Conservation (phyloP, 1,140 invertebrate genomes). For the Papilio glaucus region DNA sequence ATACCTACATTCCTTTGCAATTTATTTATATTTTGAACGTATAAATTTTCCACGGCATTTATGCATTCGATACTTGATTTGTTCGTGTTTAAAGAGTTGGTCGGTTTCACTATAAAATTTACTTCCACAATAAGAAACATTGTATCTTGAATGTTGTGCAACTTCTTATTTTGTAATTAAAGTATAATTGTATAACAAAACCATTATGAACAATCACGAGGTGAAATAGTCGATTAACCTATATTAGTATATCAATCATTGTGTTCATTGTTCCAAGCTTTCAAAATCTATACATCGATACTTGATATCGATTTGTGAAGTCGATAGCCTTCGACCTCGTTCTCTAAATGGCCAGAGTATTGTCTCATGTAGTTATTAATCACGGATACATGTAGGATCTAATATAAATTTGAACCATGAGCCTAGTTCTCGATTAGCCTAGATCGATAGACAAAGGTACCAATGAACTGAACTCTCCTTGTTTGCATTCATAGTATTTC, state of each 20-base stretch:
- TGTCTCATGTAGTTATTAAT: constrained; percentile 54
- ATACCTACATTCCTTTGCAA: too few relatives aligned
- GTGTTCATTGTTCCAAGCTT: constrained; percentile 53
- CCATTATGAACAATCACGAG: constrained; percentile 33
- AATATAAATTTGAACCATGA: not conserved
- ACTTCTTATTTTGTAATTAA: constrained; percentile 23
- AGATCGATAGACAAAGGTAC: not conserved
- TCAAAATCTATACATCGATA: constrained; percentile 52
- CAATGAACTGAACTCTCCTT: not conserved
- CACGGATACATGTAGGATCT: constrained; percentile 29
- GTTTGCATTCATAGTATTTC: not conserved
- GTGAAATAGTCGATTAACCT: constrained; percentile 53
- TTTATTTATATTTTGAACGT: not conserved
- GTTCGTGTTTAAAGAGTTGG: too few relatives aligned
- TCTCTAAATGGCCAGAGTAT: constrained; percentile 47
- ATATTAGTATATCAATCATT: constrained; percentile 62
- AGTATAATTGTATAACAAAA: constrained; percentile 19
- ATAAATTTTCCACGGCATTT: not conserved
- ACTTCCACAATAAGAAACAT: not conserved
- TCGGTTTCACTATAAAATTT: not conserved
- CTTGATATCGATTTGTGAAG: constrained; percentile 51
- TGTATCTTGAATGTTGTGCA: not conserved
- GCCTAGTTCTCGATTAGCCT: not conserved
- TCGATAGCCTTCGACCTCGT: constrained; percentile 48
- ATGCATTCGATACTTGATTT: not conserved